A percentile compares a stretch with the other conserved stretches of the same genome.
These are phyloP conservation scores for Lamellibrachia columna DNA, from an alignment of 2,888 invertebrate species.

Conservation along the genomic window DNA sequence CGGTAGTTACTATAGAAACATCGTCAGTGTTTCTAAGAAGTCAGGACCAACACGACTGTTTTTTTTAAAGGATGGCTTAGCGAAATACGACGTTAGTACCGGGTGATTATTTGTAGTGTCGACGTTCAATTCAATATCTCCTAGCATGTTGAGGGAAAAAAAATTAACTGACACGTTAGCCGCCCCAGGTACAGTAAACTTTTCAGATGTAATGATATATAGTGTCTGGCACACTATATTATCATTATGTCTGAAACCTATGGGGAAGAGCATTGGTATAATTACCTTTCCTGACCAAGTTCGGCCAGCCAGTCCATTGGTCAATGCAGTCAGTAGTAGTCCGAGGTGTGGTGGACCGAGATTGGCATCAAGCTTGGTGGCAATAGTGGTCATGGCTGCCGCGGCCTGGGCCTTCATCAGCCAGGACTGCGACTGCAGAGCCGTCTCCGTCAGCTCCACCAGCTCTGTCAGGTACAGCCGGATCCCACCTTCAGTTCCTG, in stretches of 20 bases:
- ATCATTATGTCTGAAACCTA: neutral
- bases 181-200: no score
- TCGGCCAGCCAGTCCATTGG: slow-evolving; percentile 80
- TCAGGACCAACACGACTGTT: no score
- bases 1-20: no score
- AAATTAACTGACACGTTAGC: no score
- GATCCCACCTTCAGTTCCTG: slow-evolving; percentile 78
- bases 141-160: no score
- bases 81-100: no score
- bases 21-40: no score
- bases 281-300: slow-evolving; percentile 83
- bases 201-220: no score
- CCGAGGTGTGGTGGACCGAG: slow-evolving; percentile 71
- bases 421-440: slow-evolving; percentile 87
- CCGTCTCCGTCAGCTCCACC: slow-evolving; percentile 75
- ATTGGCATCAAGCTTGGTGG: slow-evolving; percentile 75
- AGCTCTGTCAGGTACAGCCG: slow-evolving; percentile 80
- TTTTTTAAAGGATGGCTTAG: no score
- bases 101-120: no score
- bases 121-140: no score
- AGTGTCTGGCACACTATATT: no score
- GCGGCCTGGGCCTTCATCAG: slow-evolving; percentile 87
- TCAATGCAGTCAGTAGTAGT: slow-evolving; percentile 74
- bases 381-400: slow-evolving; percentile 82
- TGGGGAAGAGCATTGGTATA: neutral